These are phyloP conservation scores for Lochmaea crataegi DNA, from an alignment of 2,888 invertebrate species.

Conservation along the genomic window DNA sequence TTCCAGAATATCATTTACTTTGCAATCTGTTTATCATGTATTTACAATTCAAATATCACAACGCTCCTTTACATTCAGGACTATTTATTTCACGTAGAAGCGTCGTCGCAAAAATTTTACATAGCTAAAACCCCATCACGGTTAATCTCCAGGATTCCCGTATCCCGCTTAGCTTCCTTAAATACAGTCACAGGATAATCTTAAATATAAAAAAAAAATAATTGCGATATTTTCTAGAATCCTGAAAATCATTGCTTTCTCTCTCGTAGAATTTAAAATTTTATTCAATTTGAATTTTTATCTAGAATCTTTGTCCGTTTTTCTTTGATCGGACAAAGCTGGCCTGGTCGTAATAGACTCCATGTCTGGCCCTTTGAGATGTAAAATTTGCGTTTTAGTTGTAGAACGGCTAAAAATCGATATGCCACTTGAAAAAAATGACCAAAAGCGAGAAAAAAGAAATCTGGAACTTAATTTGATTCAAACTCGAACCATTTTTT, in stretches of 20 bases:
- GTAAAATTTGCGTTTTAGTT: constrained; percentile 14
- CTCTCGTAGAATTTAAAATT: not conserved
- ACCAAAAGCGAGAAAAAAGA: not conserved
- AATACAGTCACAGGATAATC: too few relatives aligned
- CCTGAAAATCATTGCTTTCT: too few relatives aligned
- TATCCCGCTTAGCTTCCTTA: too few relatives aligned
- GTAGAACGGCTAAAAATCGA: not conserved
- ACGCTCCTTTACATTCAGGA: constrained; percentile 44
- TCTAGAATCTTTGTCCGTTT: constrained; percentile 26
- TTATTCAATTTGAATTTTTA: constrained; percentile 29
- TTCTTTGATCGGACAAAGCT: constrained; percentile 8
- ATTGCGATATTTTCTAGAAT: too few relatives aligned
- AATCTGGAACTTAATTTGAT: not conserved
- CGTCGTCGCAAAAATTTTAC: not conserved
- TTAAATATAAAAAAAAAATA: too few relatives aligned
- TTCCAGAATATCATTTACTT: constrained; percentile 43
- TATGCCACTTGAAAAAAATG: not conserved
- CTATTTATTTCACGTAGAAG: constrained; percentile 42
- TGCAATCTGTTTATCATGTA: constrained; percentile 47
- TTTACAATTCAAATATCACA: constrained; percentile 49
- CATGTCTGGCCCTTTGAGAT: constrained; percentile 16
- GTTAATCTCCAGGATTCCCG: not conserved
- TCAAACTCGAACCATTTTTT: not conserved
- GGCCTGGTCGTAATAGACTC: constrained; percentile 4
- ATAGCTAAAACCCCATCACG: not conserved